A percentile compares a stretch with the other conserved stretches of the same genome.
These are phyloP conservation scores for Notarius lentiginosus DNA, from an alignment of 2,113 vertebrate genomes.

Conservation along the genomic window DNA sequence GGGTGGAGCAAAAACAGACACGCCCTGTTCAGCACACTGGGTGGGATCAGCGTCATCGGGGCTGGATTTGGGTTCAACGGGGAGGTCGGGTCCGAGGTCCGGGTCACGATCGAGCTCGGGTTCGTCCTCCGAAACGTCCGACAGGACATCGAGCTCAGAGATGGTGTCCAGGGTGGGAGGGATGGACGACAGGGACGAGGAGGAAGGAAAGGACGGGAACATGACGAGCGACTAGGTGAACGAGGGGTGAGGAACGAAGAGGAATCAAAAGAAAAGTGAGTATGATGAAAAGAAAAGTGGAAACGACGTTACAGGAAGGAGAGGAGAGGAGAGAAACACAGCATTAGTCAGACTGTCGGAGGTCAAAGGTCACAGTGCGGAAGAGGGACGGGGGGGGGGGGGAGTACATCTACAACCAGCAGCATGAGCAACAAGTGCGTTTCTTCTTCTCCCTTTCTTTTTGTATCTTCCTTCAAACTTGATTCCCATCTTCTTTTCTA, in stretches of 20 bases:
- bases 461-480: too few relatives aligned
- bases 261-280: conserved; percentile 37
- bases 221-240: conserved; percentile 74
- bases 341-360: conserved; percentile 65
- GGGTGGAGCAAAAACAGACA: not conserved
- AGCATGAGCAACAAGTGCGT: not conserved
- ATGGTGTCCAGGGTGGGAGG: conserved; percentile 76
- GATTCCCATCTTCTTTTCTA: too few relatives aligned
- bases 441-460: not conserved
- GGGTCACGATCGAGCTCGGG: not conserved
- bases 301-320: conserved; percentile 59
- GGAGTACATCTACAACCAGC: not conserved
- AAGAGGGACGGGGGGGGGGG: not conserved
- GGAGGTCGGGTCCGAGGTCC: not conserved
- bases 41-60: not conserved
- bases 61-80: not conserved
- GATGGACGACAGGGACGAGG: conserved; percentile 72
- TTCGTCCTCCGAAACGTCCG: conserved; percentile 90
- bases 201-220: conserved; percentile 77
- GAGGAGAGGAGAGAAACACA: conserved; percentile 69
- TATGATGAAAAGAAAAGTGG: conserved; percentile 47
- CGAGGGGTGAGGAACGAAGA: not conserved
- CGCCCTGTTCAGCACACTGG: not conserved
- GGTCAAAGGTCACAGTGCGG: conserved; percentile 50
- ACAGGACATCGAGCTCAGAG: conserved; percentile 84